These are phyloP conservation scores for Trissolcus brochymenae DNA, from an alignment of 2,888 invertebrate genomes.

Conservation along the genomic window DNA sequence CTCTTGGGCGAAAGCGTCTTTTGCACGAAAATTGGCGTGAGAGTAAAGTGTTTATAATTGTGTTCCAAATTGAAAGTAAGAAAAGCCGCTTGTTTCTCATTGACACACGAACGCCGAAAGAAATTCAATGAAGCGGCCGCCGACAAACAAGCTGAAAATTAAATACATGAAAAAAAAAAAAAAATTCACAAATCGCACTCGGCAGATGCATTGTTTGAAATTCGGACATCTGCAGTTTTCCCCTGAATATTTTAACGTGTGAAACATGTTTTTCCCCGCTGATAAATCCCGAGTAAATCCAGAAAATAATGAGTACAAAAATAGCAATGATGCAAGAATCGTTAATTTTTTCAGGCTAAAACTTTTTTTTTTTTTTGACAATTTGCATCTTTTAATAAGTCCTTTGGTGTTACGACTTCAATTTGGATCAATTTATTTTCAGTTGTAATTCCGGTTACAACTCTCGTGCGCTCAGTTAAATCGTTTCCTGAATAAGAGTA, in stretches of 20 bases:
- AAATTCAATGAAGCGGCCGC: background rate
- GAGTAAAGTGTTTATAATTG: constrained; percentile 3
- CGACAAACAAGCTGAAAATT: constrained; percentile 7
- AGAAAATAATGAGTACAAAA: too few species aligned
- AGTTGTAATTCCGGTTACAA: background rate
- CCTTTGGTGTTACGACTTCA: too few species aligned
- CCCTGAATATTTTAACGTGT: background rate
- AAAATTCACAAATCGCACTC: background rate
- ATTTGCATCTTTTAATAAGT: too few species aligned
- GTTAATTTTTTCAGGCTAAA: too few species aligned
- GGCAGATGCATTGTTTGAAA: background rate
- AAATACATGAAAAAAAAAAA: background rate
- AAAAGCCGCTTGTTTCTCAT: background rate
- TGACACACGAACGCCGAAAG: background rate
- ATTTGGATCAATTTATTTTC: too few species aligned
- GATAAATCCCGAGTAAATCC: too few species aligned
- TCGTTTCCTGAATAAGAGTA: constrained; percentile 5
- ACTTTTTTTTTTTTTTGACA: too few species aligned
- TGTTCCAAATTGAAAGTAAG: constrained; percentile 2
- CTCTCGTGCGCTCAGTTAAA: background rate
- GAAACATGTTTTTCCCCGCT: too few species aligned
- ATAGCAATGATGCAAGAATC: too few species aligned
- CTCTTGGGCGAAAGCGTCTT: background rate
- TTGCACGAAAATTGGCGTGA: constrained; percentile 1
- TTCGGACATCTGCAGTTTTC: background rate